These are phyloP conservation scores for Cottus gobio DNA, from an alignment of 2,113 vertebrate genomes.

Conservation along the genomic window DNA sequence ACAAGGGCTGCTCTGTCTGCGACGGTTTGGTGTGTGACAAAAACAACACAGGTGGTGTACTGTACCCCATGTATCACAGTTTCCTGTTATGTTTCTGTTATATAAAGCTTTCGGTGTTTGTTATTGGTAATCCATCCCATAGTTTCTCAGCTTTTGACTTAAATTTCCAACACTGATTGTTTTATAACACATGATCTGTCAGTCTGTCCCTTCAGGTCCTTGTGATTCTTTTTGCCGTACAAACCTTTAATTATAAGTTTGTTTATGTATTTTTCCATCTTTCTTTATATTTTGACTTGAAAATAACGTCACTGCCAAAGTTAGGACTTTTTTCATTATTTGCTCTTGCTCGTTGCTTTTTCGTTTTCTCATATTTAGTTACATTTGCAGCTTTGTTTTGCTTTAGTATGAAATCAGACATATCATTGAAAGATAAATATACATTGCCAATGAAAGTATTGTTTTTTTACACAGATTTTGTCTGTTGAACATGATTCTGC, in stretches of 20 bases:
- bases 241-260: not conserved
- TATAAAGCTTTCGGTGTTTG: not conserved
- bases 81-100: not conserved
- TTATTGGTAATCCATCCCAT: not conserved
- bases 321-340: not conserved
- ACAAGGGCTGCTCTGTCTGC: not conserved
- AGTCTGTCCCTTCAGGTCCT: not conserved
- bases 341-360: not conserved
- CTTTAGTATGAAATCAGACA: not conserved
- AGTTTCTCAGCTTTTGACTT: not conserved
- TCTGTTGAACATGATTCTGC: not conserved
- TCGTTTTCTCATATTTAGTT: not conserved
- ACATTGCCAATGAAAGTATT: not conserved
- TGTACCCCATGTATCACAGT: not conserved
- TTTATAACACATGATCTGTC: not conserved
- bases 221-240: not conserved
- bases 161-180: not conserved
- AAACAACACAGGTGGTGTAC: slow-evolving; percentile 1
- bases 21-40: not conserved
- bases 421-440: not conserved
- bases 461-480: not conserved
- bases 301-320: not conserved
- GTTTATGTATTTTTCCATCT: not conserved
- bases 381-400: not conserved
- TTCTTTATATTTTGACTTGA: not conserved